Conservation (phyloP, 1,140 invertebrate genomes). For the Eufriesea mexicana region DNA sequence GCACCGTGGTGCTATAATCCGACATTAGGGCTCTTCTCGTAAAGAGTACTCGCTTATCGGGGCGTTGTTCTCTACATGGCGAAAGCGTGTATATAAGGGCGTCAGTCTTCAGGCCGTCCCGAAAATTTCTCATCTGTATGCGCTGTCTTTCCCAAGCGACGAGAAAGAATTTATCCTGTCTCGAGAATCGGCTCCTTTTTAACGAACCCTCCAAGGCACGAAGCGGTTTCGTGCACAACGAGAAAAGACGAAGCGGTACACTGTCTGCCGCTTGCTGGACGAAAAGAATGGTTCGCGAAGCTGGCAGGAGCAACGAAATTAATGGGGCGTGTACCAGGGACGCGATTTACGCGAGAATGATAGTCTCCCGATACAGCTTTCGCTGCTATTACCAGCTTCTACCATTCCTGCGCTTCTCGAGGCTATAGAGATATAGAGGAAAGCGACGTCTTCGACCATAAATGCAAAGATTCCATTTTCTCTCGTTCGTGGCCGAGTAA, state of each 20-base stretch:
- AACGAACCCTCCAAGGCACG: neutral
- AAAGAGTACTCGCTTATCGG: neutral
- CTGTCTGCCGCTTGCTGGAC: neutral
- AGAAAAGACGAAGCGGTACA: neutral
- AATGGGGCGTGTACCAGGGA: neutral
- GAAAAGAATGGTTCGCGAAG: neutral
- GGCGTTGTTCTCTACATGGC: neutral
- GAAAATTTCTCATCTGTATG: slow-evolving; percentile 45
- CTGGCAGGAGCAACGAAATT: neutral
- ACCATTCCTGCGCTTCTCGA: too few species aligned
- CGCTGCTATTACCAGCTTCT: neutral
- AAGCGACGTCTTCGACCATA: neutral
- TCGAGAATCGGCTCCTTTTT: neutral
- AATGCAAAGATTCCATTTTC: neutral
- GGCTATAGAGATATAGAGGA: too few species aligned
- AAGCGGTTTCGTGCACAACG: too few species aligned
- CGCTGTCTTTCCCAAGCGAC: neutral
- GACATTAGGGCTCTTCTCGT: neutral
- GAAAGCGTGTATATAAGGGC: neutral
- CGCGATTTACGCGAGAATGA: neutral
- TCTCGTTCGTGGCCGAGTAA: neutral
- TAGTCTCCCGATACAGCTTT: neutral
- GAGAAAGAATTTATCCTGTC: slow-evolving; percentile 35
- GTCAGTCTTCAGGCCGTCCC: neutral
- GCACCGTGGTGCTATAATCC: neutral